These are phyloP conservation scores for Busseola fusca DNA, from an alignment of 2,888 invertebrate genomes.

Conservation along the genomic window DNA sequence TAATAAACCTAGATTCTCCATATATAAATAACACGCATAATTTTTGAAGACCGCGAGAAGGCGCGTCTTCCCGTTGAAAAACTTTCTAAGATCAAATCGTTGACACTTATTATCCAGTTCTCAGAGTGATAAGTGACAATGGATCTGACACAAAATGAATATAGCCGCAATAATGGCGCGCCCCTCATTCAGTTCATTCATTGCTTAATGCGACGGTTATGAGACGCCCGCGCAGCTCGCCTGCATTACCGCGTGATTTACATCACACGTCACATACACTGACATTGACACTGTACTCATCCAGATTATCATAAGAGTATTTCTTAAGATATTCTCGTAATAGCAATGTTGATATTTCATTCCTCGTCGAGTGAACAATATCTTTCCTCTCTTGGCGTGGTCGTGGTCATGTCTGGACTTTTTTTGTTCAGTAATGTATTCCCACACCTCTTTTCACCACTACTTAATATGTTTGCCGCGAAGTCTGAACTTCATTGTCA, in stretches of 20 bases:
- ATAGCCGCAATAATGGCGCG: conserved; percentile 70
- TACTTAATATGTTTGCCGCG: conserved; percentile 51
- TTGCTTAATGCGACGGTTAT: conserved; percentile 67
- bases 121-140: conserved; percentile 66
- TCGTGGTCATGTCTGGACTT: conserved; percentile 13
- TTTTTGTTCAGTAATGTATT: conserved; percentile 47
- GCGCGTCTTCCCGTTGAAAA: conserved; percentile 6
- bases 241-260: conserved; percentile 57
- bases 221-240: conserved; percentile 66
- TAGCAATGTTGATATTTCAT: conserved; percentile 24
- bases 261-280: conserved; percentile 45
- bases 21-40: background rate
- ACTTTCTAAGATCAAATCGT: conserved; percentile 25
- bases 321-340: conserved; percentile 21
- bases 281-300: conserved; percentile 55
- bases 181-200: conserved; percentile 67
- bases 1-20: background rate
- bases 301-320: conserved; percentile 43
- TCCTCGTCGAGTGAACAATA: conserved; percentile 4
- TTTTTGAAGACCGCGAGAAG: conserved; percentile 2
- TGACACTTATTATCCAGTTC: conserved; percentile 45
- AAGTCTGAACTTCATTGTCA: conserved; percentile 63
- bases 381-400: background rate
- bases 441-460: conserved; percentile 50
- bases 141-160: conserved; percentile 71